Evolutionary conservation across 92 coral and sea anemone genomes (phyloP).

Genomic region (Heliopora coerulea): DNA sequence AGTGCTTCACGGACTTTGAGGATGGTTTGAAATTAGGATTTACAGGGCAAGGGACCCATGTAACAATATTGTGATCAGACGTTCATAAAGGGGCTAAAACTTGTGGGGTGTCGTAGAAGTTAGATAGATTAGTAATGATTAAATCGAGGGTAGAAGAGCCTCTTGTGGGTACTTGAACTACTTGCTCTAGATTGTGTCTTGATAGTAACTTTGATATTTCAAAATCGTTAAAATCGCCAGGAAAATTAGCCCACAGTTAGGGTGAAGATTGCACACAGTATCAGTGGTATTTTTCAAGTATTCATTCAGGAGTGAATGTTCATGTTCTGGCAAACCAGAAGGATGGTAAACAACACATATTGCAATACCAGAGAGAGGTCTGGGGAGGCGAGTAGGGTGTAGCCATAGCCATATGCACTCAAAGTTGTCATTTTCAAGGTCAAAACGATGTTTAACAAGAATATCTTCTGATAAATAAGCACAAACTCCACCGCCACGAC

Average conservation of each 20-base stretch:
- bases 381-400: slow-evolving; percentile 51
- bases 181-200: slow-evolving; percentile 50
- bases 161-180: slow-evolving; percentile 51
- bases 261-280: slow-evolving; percentile 17
- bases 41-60: slow-evolving; percentile 2
- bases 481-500: slow-evolving; percentile 52
- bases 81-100: slow-evolving; percentile 54
- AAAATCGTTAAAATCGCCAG: slow-evolving; percentile 45
- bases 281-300: slow-evolving; percentile 33
- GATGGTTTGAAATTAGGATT: background rate
- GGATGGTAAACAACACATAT: slow-evolving; percentile 55
- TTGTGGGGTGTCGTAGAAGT: slow-evolving; percentile 32
- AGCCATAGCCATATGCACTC: slow-evolving; percentile 50
- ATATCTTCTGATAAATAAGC: slow-evolving; percentile 28
- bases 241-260: slow-evolving; percentile 23
- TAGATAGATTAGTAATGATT: slow-evolving; percentile 43
- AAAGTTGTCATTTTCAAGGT: slow-evolving; percentile 19
- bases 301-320: slow-evolving; percentile 32
- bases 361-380: slow-evolving; percentile 49
- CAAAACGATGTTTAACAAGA: slow-evolving; percentile 31
- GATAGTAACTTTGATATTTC: background rate
- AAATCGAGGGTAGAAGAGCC: slow-evolving; percentile 45
- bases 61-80: slow-evolving; percentile 49
- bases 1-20: slow-evolving; percentile 30
- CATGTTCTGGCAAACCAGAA: slow-evolving; percentile 39